These are phyloP conservation scores for Carpatolechia fugitivella DNA, from an alignment of 2,888 invertebrate species.

Conservation along the genomic window DNA sequence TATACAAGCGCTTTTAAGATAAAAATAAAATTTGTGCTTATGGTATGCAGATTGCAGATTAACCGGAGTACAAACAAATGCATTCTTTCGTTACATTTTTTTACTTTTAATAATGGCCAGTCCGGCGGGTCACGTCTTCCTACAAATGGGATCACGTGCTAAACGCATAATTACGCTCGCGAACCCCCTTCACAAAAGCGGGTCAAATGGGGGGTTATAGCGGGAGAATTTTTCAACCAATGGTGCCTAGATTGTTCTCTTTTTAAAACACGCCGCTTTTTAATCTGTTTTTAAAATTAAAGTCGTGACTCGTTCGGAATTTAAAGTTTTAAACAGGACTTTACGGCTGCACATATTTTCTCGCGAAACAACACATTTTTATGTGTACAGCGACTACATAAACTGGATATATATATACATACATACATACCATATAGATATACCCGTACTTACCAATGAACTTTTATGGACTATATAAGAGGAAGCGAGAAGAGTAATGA, in stretches of 20 bases:
- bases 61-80: not conserved
- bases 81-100: slow-evolving; percentile 14
- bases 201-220: slow-evolving; percentile 22
- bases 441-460: no score
- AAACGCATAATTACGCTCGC: slow-evolving; percentile 64
- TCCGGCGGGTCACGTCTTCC: slow-evolving; percentile 58
- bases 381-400: no score
- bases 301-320: slow-evolving; percentile 32
- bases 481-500: no score
- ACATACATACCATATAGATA: no score
- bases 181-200: slow-evolving; percentile 45
- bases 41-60: not conserved
- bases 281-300: slow-evolving; percentile 56
- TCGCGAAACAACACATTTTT: slow-evolving; percentile 1
- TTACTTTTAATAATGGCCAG: slow-evolving; percentile 42
- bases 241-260: not conserved
- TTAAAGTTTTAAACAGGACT: slow-evolving; percentile 8
- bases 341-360: not conserved
- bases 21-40: no score
- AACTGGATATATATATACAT: not conserved
- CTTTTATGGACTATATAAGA: no score
- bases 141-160: slow-evolving; percentile 69
- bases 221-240: not conserved
- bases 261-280: slow-evolving; percentile 41
- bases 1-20: no score